Base-by-base conservation (phyloP, 1,140 invertebrate species). In the Leguminivora glycinivorella region DNA sequence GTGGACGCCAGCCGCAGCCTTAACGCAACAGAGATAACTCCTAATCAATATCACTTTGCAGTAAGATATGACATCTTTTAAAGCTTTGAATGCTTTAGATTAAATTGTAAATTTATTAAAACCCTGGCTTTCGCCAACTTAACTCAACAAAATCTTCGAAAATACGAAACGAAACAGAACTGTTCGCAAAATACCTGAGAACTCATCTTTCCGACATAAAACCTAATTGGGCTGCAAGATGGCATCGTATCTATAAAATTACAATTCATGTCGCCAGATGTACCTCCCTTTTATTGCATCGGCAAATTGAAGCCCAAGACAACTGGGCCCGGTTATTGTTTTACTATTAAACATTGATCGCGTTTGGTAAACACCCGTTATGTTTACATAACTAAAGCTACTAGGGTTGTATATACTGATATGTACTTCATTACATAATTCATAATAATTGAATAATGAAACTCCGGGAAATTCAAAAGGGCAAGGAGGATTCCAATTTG, bases 251-350 rank as follows among this genome's bases (percentile, higher is more conserved):
- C 83, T 75, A 88, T 90, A 89, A 88, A 90, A 90, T 88, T 83
- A 83, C 87, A 82, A 86, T 90, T 87, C 81, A 74, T 77, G 77
- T 85, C 86, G 86, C 85, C 89, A 91, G 86, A 85, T 91, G 87
- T 87, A 80, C 63, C 60, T 69, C 78, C 70, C 72, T 70, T 89
- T 90, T 90, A 91, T 87, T 80, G 82, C 81, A 74, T 70, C 73
- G 73, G 79, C 78, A 89, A 89, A 91, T 91, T 91, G 87, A 83
- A 87, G 83, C 77, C 74, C 76, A 67, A 70, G 79, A 81, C 82
- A 83, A 89, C 88, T 85, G 85, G 79, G 70, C 75, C 71, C 77
- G 80, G 79, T 89, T 89, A 90, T 89, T 87, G 87, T 84, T 84
- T 87, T 82, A 77, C 85, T 86, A 89, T 90, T 85, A 85, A 82